Evolutionary conservation across 2,113 vertebrate species (phyloP), one percentile per base, ranked within the genome.

Genomic region (Sclerurus mexicanus): DNA sequence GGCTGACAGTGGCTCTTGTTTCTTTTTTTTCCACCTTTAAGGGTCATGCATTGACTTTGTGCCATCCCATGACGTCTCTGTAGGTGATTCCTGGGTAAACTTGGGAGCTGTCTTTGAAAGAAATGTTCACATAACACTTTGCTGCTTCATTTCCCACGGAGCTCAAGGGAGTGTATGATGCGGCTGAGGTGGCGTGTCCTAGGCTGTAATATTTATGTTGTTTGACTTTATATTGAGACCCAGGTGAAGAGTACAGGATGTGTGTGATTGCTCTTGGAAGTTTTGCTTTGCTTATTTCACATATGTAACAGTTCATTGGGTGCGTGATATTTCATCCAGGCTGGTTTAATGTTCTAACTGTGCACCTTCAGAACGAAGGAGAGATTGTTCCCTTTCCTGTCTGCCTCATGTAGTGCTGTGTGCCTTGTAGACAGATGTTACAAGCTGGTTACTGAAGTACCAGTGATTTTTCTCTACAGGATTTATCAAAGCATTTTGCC

Each of bases 401-500:
- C 10, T 49, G 9, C 55, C 16, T 64, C 55, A 6, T 8, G 22
- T 14, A 72, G 20, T 59, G n/a, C 59, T 50, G 19, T 47, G 7
- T 71, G 21, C n/a, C 7, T 52, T 74, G n/a, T 6, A 59, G 58
- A 28, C 17, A 64, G 64, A 60, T 14, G 6, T 7, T 14, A 14
- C 17, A 63, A 59, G 30, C 25, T 86, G 22, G 7, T 68, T 69
- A 25, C 7, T 84, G 81, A 87, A 72, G 52, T 27, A 89, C 25
- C 44, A 27, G 42, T 60, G 68, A n/a, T 62, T 66, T 58, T 81
- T 92, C 67, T 20, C 46, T 30, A 6, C 46, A 40, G 52, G 11
- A n/a, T 86, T 75, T 79, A 17, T 35, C 31, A 35, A 37, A 75
- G 35, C 40, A 20, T 88, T 90, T 95, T 86, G 39, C n/a, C 40